Base-by-base conservation (phyloP, 2,888 invertebrate genomes). In the Dusona sp. region DNA sequence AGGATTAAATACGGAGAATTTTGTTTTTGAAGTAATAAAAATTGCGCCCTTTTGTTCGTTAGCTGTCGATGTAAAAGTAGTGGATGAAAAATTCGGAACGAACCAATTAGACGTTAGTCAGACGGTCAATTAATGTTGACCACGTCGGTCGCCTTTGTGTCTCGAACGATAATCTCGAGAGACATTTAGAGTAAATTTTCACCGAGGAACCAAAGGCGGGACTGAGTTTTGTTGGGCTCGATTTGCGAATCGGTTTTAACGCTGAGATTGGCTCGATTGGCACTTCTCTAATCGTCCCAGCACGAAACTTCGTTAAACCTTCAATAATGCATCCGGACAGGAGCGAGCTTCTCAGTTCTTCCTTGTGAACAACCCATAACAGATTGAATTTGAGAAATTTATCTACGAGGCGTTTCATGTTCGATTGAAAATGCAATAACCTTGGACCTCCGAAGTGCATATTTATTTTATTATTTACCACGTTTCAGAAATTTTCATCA, bases 241-340 rank as follows among this genome's bases (percentile, higher is more conserved):
- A 77, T 84, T 72, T 80, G 84, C 72, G 54, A 84, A 84, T 80
- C 54, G 75, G 33, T 74, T 48, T 85, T 54, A 29, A 45, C 78
- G 45, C 78, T 29, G 83, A 78, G 78, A 85, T 85, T 83, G 83
- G 73, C 85, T 79, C 67, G 77, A 85, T 85, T 85, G 85, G 78
- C 83, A 83, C 83, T 83, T 83, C 85, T 68, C 64, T 73, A 68
- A 83, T 83, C 83, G 80, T 70, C 79, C 54, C 67, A 70, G 83
- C 67, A 51, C 83, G 83, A 85, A 85, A 85, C 85, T 85, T 85
- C 83, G 83, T 85, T 85, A 75, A 78, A 64, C 9, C 82, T 85
- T 84, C 74, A 72, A 75, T 80, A 77, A 70, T 51, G 75, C 51
- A 72, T 42, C 64, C 70, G 57, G 36, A 42, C 19, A 42, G 57